Percentiles rank a stretch among this genome's conserved stretches.
Conservation (phyloP, 1,140 invertebrate species). For the Anoplolepis gracilipes region DNA sequence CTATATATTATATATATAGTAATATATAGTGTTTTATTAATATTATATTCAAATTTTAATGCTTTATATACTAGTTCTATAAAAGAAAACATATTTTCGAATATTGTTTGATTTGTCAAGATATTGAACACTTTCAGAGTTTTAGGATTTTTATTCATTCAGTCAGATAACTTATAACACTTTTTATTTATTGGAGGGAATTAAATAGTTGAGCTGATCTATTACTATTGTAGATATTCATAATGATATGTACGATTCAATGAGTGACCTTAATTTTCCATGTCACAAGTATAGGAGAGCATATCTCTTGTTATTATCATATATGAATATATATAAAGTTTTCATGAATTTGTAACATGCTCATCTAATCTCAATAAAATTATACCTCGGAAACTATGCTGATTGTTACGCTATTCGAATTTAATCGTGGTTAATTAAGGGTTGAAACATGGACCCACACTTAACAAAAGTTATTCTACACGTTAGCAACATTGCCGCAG, state of each 20-base stretch:
- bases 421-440: not conserved
- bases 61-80: not conserved
- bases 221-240: not conserved
- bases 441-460: constrained; percentile 4
- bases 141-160: not conserved
- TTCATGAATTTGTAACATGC: not conserved
- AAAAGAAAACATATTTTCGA: not conserved
- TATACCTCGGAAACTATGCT: not conserved
- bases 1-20: too few species aligned
- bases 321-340: not conserved
- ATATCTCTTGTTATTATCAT: not conserved
- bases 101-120: not conserved
- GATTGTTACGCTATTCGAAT: constrained; percentile 28
- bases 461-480: constrained; percentile 8
- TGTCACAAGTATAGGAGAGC: not conserved
- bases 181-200: not conserved
- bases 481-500: too few species aligned
- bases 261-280: not conserved
- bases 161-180: not conserved
- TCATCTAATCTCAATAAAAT: constrained; percentile 3
- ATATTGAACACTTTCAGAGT: not conserved
- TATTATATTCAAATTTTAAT: too few species aligned
- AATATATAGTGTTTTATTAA: not conserved
- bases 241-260: not conserved
- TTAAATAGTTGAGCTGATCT: not conserved